Evolutionary conservation across 1,140 invertebrate species (phyloP).

Genomic region (Platorchestia sp.): DNA sequence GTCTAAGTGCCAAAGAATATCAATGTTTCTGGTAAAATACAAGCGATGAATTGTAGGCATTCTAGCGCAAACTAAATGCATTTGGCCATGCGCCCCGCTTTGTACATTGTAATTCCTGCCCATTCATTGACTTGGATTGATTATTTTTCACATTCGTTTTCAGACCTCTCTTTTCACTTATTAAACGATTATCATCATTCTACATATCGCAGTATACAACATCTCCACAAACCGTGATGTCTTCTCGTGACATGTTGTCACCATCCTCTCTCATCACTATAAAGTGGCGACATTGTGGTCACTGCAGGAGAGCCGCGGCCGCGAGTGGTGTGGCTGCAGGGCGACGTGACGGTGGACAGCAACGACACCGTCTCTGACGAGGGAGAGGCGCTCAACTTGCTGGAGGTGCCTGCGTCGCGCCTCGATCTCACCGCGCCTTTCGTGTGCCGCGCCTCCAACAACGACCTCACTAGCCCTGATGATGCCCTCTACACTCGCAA

Average conservation of each 20-base stretch:
- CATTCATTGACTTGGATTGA: background rate
- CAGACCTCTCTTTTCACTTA: background rate
- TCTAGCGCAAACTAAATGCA: background rate
- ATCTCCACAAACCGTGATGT: background rate
- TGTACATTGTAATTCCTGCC: background rate
- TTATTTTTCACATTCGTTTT: too few species aligned
- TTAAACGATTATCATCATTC: background rate
- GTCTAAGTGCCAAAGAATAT: too few species aligned
- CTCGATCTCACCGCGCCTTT: constrained; percentile 59
- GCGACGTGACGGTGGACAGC: constrained; percentile 54
- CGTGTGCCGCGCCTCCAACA: constrained; percentile 62
- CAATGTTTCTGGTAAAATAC: too few species aligned
- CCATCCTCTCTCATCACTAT: background rate
- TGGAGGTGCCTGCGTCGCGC: constrained; percentile 60
- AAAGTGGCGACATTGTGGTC: background rate
- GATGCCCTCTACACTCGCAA: constrained; percentile 59
- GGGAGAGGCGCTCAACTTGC: constrained; percentile 58
- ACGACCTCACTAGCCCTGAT: constrained; percentile 57
- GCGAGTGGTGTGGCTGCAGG: constrained; percentile 62
- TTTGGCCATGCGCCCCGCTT: background rate
- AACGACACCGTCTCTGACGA: constrained; percentile 51
- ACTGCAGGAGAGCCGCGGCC: constrained; percentile 57
- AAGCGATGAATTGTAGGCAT: too few species aligned
- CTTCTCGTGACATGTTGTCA: background rate
- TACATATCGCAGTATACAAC: background rate